A percentile compares a stretch with the other conserved stretches of the same genome.
These are phyloP conservation scores for Pomatorhinus ruficollis DNA, from an alignment of 2,113 vertebrate species.

Conservation along the genomic window DNA sequence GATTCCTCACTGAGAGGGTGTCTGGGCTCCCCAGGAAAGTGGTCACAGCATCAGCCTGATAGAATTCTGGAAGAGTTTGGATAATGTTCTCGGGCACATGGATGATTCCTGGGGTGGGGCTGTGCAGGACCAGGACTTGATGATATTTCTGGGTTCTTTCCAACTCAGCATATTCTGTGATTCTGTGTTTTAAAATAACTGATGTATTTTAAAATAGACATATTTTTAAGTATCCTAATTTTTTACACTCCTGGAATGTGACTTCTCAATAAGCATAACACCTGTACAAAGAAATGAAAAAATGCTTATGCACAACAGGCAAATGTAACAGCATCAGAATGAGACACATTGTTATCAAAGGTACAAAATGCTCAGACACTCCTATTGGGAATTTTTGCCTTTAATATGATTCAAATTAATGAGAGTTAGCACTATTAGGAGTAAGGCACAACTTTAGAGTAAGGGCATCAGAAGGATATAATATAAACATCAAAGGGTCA, in stretches of 20 bases:
- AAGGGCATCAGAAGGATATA: background rate
- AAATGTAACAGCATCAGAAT: background rate
- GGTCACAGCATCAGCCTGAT: background rate
- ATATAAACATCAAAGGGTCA: background rate
- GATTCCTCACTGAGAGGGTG: background rate
- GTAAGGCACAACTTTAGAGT: background rate
- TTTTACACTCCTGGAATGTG: background rate
- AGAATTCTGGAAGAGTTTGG: background rate
- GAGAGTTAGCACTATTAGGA: background rate
- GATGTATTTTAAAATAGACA: background rate
- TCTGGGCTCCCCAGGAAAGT: background rate
- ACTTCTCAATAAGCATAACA: background rate
- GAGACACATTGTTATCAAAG: background rate
- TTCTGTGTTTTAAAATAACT: background rate
- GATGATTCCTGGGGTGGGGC: background rate
- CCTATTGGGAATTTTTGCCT: background rate
- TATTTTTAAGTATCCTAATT: background rate
- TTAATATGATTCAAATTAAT: background rate
- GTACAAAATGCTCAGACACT: background rate
- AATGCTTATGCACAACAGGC: accelerated
- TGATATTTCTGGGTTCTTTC: background rate
- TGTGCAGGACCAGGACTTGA: background rate
- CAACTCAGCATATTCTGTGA: background rate
- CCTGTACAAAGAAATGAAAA: background rate
- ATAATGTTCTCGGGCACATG: accelerated